These are phyloP conservation scores for Mechanitis messenoides DNA, from an alignment of 2,888 invertebrate species.

Conservation along the genomic window DNA sequence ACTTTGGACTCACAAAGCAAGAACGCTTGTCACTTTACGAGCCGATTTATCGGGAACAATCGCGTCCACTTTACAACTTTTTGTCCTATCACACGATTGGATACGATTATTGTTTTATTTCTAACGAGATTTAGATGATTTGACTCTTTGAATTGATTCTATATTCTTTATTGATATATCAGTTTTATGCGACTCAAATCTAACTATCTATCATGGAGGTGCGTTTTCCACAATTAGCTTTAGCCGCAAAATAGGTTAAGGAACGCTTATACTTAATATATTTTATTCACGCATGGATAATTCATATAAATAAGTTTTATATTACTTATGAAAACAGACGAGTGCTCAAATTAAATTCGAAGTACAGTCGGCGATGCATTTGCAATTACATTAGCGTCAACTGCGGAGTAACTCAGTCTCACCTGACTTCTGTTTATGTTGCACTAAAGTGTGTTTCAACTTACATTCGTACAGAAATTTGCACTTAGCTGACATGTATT, in stretches of 20 bases:
- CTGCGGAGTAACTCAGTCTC: constrained; percentile 15
- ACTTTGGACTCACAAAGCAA: constrained; percentile 22
- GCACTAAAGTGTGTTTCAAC: constrained; percentile 10
- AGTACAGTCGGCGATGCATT: constrained; percentile 26
- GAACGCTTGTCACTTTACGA: constrained; percentile 26
- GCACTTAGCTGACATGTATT: constrained; percentile 15
- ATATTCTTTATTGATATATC: not conserved
- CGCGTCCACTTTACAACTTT: constrained; percentile 19
- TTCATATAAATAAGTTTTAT: constrained; percentile 1
- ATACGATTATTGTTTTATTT: constrained; percentile 8
- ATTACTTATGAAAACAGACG: constrained; percentile 7
- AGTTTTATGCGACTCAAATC: not conserved
- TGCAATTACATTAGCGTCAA: constrained; percentile 28
- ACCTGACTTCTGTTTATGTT: constrained; percentile 18
- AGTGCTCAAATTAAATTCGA: constrained; percentile 23
- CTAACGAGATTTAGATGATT: constrained; percentile 3
- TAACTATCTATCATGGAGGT: too few relatives aligned
- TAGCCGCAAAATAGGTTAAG: not conserved
- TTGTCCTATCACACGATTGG: constrained; percentile 15
- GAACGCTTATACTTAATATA: not conserved
- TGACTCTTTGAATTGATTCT: not conserved
- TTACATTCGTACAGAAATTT: constrained; percentile 15
- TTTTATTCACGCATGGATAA: not conserved
- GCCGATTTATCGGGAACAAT: constrained; percentile 19
- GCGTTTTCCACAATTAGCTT: too few relatives aligned